Evolutionary conservation across 2,797 vertebrate species (phyloP), one percentile per base, ranked within the genome.

Genomic region (Tragelaphus eurycerus): DNA sequence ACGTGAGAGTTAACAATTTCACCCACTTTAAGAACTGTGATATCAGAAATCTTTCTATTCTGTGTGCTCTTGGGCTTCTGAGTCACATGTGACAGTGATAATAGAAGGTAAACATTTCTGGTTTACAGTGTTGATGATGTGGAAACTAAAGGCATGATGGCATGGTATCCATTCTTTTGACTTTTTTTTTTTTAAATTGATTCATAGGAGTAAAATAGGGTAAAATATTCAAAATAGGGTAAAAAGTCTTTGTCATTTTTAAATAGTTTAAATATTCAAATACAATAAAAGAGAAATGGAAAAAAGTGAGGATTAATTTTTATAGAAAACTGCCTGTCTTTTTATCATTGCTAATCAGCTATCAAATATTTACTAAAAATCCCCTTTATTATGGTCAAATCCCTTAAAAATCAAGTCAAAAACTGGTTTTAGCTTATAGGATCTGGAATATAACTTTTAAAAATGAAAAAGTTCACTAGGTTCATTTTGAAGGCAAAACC

Each of bases 381-480:
- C 25, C 6, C 52, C n/a, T 95, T 84, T 46, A 43, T 96, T 89
- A 76, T 76, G 23, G 71, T 95, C 43, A 90, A 34, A 55, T 92
- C 88, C 10, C 50, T 31, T 62, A 90, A 74, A 85, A 19, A 90
- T 95, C 46, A 94, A 55, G 19, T 76, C 16, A 96, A 50, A 96
- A 85, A 86, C 48, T 90, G 38, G 31, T 48, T 91, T 95, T 94
- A 87, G 78, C 48, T 76, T 86, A 82, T 5, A 64, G 86, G 97
- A 91, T 96, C 97, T 98, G 97, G 94, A 98, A 98, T 97, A 95
- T 29, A 98, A 81, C 96, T 98, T 98, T 96, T 82, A 59, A 97
- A 97, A 98, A 86, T 71, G 60, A 92, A 88, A 97, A 96, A 64
- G 88, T 83, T 71, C 78, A 90, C 67, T 97, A 96, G 86, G 62